Percentiles rank a stretch among this genome's conserved stretches.
Conservation (phyloP, 1,140 invertebrate genomes). For the Brachionus plicatilis region DNA sequence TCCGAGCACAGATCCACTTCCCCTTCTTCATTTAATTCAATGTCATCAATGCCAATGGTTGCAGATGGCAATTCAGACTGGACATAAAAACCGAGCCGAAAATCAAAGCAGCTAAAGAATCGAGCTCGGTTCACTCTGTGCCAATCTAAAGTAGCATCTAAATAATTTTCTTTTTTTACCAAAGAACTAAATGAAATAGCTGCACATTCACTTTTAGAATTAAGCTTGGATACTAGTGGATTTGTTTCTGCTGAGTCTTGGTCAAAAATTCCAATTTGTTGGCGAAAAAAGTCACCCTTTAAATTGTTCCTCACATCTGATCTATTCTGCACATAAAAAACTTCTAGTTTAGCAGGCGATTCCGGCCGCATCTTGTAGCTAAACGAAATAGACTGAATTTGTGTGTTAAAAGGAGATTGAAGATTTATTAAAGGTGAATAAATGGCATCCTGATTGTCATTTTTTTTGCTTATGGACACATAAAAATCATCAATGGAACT, state of each 20-base stretch:
- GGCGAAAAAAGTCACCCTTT: background rate
- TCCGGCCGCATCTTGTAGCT: background rate
- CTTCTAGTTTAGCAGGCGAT: background rate
- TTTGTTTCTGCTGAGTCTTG: background rate
- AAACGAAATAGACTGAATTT: background rate
- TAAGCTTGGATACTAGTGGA: background rate
- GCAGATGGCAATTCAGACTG: background rate
- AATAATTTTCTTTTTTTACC: background rate
- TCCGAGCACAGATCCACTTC: background rate
- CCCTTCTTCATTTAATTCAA: slow-evolving; percentile 16
- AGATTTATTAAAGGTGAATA: background rate
- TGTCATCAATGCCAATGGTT: background rate
- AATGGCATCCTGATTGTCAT: background rate
- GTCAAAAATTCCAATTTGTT: background rate
- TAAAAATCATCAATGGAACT: slow-evolving; percentile 6
- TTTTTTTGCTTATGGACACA: background rate
- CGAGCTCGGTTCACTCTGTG: background rate
- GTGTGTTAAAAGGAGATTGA: background rate
- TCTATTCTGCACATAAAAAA: background rate
- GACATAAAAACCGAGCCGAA: background rate
- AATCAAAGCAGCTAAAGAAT: slow-evolving; percentile 15
- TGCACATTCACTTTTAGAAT: background rate
- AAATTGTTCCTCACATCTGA: background rate
- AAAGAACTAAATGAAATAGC: background rate
- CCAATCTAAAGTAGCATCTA: background rate